These are phyloP conservation scores for Cataglyphis albicans DNA, from an alignment of 2,888 invertebrate genomes.

Conservation along the genomic window DNA sequence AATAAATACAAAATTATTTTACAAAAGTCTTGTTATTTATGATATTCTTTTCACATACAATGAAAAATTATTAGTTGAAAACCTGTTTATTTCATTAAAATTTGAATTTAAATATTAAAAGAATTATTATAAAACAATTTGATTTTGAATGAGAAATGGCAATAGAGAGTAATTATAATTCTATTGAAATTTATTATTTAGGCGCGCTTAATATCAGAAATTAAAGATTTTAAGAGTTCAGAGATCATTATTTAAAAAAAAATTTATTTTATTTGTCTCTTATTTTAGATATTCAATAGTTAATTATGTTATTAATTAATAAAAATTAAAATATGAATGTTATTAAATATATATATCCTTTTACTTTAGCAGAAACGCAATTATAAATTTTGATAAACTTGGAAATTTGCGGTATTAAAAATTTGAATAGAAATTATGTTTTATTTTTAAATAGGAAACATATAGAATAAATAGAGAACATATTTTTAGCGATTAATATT, in stretches of 20 bases:
- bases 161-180: neutral
- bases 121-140: neutral
- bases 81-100: neutral
- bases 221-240: neutral
- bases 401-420: neutral
- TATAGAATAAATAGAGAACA: conserved; percentile 7
- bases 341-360: neutral
- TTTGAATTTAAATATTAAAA: neutral
- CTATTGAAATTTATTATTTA: neutral
- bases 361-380: conserved; percentile 1
- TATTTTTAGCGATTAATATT: conserved; percentile 38
- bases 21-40: conserved; percentile 39
- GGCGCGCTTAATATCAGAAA: neutral
- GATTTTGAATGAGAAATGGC: neutral
- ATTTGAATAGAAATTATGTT: neutral
- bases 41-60: neutral
- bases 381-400: conserved; percentile 7
- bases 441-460: neutral
- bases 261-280: neutral
- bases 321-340: neutral
- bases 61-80: neutral
- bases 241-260: neutral
- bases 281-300: neutral
- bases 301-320: neutral
- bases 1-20: conserved; percentile 76